Evolutionary conservation across 1,140 invertebrate genomes (phyloP).

Genomic region (Chironomus striatipennis): DNA sequence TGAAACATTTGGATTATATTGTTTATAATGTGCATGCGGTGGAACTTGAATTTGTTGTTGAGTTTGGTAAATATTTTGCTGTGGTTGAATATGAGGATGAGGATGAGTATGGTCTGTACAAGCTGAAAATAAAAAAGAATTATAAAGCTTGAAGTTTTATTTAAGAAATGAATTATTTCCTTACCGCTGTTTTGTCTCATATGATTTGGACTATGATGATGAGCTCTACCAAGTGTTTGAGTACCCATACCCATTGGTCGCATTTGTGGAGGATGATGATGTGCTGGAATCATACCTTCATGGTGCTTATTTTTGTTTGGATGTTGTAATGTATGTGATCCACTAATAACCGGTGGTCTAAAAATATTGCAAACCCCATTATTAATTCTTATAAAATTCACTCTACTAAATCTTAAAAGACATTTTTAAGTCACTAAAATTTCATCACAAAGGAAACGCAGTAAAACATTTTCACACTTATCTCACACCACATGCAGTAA

Average conservation of each 20-base stretch:
- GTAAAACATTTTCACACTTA: too few species aligned
- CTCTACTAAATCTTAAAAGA: too few species aligned
- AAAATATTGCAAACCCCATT: conserved; percentile 36
- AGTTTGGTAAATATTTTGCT: conserved; percentile 5
- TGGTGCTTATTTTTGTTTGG: conserved; percentile 35
- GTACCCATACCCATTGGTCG: conserved; percentile 43
- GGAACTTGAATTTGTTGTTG: conserved; percentile 29
- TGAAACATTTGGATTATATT: conserved; percentile 32
- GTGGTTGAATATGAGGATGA: conserved; percentile 35
- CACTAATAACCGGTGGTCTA: conserved; percentile 39
- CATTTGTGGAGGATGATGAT: conserved; percentile 35
- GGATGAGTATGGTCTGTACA: conserved; percentile 34
- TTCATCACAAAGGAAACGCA: too few species aligned
- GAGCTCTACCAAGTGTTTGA: conserved; percentile 43
- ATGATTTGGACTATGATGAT: conserved; percentile 43
- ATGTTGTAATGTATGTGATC: conserved; percentile 39
- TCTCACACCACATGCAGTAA: too few species aligned
- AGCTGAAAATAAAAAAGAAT: not conserved
- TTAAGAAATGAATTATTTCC: not conserved
- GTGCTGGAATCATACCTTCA: conserved; percentile 40
- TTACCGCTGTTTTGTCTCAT: conserved; percentile 32
- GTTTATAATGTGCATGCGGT: conserved; percentile 37
- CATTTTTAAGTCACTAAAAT: too few species aligned
- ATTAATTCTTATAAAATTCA: not conserved
- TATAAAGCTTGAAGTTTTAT: not conserved